Conservation (phyloP, 2,888 invertebrate genomes). For the Ariolimax columbianus region DNA sequence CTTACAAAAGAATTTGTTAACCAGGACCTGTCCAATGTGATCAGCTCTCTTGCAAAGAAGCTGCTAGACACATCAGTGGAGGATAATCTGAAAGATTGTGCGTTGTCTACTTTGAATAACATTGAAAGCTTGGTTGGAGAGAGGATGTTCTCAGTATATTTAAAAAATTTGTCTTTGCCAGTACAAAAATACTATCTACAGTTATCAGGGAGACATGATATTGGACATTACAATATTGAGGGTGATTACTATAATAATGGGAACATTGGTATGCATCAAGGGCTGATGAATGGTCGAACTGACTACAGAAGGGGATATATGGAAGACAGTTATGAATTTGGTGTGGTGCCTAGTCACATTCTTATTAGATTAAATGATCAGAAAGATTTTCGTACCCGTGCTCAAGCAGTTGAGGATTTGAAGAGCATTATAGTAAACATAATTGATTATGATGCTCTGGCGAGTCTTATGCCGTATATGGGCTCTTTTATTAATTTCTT, state of each 20-base stretch:
- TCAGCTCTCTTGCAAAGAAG: constrained; percentile 74
- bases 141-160: constrained; percentile 73
- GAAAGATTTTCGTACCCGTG: constrained; percentile 82
- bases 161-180: constrained; percentile 72
- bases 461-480: constrained; percentile 82
- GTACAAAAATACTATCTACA: constrained; percentile 69
- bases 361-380: constrained; percentile 79
- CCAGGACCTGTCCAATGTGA: constrained; percentile 78
- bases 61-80: constrained; percentile 72
- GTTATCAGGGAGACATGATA: constrained; percentile 61
- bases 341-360: constrained; percentile 79
- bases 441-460: constrained; percentile 63
- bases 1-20: constrained; percentile 79
- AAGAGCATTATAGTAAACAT: constrained; percentile 80
- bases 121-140: constrained; percentile 78
- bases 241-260: constrained; percentile 39
- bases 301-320: constrained; percentile 48
- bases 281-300: constrained; percentile 46
- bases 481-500: constrained; percentile 84
- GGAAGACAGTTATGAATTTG: constrained; percentile 75
- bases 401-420: constrained; percentile 83
- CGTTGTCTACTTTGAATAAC: constrained; percentile 77
- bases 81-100: constrained; percentile 72
- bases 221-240: constrained; percentile 42
- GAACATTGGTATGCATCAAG: constrained; percentile 23